Evolutionary conservation across 2,797 vertebrate genomes (phyloP).

Genomic region (Danionella dracula): DNA sequence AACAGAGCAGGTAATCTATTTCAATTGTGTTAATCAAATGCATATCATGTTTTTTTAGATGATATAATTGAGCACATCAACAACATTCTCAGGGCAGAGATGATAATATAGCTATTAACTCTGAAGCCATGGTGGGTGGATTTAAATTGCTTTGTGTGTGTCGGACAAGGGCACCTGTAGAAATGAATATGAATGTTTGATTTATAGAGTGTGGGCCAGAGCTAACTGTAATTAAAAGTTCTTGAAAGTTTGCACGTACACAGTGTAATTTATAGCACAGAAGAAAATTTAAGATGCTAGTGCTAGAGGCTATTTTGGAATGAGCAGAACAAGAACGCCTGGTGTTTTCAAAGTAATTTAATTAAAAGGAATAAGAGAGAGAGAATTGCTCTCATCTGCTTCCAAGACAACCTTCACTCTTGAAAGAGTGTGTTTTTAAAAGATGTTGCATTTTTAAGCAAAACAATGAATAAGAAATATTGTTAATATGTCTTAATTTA

Average conservation of each 20-base stretch:
- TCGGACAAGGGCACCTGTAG: background rate
- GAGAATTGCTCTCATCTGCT: background rate
- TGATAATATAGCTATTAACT: background rate
- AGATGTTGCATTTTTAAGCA: no score
- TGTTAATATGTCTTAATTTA: no score
- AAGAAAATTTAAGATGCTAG: background rate
- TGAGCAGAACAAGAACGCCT: background rate
- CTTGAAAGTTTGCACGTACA: background rate
- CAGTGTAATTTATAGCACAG: background rate
- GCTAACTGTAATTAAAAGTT: conserved; percentile 8
- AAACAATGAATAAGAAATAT: no score
- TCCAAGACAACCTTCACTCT: background rate
- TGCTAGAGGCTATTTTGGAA: background rate
- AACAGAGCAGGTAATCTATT: background rate
- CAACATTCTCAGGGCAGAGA: background rate
- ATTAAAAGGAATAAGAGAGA: background rate
- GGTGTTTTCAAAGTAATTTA: background rate
- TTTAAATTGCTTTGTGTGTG: background rate
- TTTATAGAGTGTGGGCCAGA: background rate
- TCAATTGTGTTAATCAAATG: background rate
- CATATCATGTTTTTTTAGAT: background rate
- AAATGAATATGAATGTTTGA: background rate
- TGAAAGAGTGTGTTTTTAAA: background rate
- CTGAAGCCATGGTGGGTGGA: background rate
- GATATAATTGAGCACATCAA: background rate